Conservation (phyloP, 1,140 invertebrate species). For the Caligus rogercresseyi region DNA sequence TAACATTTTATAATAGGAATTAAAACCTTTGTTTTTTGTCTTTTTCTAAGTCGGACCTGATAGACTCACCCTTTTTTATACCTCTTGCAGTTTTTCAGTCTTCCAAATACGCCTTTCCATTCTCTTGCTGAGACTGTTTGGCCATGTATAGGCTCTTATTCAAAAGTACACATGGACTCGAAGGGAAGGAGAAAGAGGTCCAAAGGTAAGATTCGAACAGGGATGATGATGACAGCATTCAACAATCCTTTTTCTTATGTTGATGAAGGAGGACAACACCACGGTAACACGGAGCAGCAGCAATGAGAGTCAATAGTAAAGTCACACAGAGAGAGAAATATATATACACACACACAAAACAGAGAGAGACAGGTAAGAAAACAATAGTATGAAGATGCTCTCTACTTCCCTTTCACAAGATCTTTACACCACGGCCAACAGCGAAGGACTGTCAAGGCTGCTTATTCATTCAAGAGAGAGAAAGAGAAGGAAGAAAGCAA, state of each 20-base stretch:
- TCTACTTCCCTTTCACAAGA: not conserved
- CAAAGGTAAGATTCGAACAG: no score
- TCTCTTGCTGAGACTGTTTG: conserved; percentile 12
- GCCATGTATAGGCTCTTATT: not conserved
- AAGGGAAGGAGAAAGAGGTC: not conserved
- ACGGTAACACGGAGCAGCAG: no score
- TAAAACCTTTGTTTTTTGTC: no score
- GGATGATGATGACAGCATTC: no score
- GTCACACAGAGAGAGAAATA: no score
- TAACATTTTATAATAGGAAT: no score
- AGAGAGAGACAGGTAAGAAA: not conserved
- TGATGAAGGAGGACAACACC: no score
- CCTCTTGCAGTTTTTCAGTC: conserved; percentile 14
- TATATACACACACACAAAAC: not conserved
- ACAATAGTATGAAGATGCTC: no score
- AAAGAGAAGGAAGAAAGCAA: not conserved
- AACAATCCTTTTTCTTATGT: no score
- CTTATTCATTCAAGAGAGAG: not conserved
- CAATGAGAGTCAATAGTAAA: no score
- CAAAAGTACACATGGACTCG: not conserved
- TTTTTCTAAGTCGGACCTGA: no score
- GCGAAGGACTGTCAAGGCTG: not conserved
- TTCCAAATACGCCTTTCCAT: conserved; percentile 17
- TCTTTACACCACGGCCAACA: not conserved
- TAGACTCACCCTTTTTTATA: conserved; percentile 9